Evolutionary conservation across 2,113 vertebrate genomes (phyloP), one percentile per base, ranked within the genome.

Genomic region (Accipiter cooperii): DNA sequence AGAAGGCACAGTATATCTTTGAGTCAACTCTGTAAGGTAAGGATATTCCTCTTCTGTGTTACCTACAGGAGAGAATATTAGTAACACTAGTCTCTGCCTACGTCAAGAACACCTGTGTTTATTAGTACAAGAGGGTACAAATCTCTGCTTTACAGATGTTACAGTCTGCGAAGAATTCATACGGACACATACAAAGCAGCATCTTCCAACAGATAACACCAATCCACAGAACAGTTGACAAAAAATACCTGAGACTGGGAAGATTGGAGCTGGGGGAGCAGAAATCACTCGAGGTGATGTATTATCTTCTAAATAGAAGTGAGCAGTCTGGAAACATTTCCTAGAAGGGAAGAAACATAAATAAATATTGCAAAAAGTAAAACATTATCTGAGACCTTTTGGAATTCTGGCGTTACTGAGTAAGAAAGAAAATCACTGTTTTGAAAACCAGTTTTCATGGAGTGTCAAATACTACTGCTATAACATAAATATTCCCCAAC

Each of bases 251-350:
- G 99, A 98, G 75, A 99, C 98, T 95, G 99, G 97, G 95, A 99
- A 98, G 84, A 99, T 19, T 70, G 99, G 99, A 74, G 99, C 99
- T 54, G 99, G 97, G 17, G 98, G 97, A 69, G 98, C 97, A 51
- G 98, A 97, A 95, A 99, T 99, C 69, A 99, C 99, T 96, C 99
- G 98, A 69, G 99, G 98, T 17, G 99, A 99, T 1, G 98, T 98
- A 87, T 97, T 99, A 89, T 99, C 99, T 63, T 99, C 98, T 84
- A 99, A 98, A 98, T 99, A 99, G 98, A 99, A 99, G 91, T 99
- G 99, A 92, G 99, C 99, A 9, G 99, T 99, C 98, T 99, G 99
- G 97, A 99, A 99, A 97, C 99, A 99, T 87, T 99, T 98, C 97
- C 99, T 99, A 96, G 33, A 97, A 90, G 84, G n/a, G 83, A 90